phyloP scores from a whole-genome alignment of 2,888 invertebrate genomes.

The Geophilus truncorum region DNA sequence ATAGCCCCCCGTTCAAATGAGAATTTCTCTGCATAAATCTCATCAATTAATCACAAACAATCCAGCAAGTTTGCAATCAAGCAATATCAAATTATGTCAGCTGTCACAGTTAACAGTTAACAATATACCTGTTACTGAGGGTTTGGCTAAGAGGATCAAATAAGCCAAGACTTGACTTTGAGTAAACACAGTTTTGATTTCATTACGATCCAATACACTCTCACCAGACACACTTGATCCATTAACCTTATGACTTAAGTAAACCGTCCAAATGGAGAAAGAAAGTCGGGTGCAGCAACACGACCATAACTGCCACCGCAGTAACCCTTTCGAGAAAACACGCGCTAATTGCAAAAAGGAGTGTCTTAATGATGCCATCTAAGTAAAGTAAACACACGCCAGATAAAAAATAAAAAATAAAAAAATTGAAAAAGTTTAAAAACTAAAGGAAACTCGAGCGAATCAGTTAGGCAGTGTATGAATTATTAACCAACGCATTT shows the following conservation, averaged over 20 bases:
- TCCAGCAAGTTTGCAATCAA: background rate
- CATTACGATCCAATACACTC: slow-evolving; percentile 16
- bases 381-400: background rate
- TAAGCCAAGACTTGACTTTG: slow-evolving; percentile 5
- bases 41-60: background rate
- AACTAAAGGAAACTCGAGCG: too few species aligned
- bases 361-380: background rate
- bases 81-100: background rate
- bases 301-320: background rate
- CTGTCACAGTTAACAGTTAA: background rate
- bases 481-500: too few species aligned
- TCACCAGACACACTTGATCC: background rate
- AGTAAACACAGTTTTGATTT: slow-evolving; percentile 16
- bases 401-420: background rate
- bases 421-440: too few species aligned
- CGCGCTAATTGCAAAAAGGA: background rate
- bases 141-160: background rate
- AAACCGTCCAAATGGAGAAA: background rate
- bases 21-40: background rate
- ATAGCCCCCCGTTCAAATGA: background rate
- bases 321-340: background rate
- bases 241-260: slow-evolving; percentile 12
- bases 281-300: background rate
- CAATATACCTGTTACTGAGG: background rate
- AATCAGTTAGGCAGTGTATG: too few species aligned